Conservation (phyloP, 2,113 vertebrate genomes). For the Grammomys dolichurus region DNA sequence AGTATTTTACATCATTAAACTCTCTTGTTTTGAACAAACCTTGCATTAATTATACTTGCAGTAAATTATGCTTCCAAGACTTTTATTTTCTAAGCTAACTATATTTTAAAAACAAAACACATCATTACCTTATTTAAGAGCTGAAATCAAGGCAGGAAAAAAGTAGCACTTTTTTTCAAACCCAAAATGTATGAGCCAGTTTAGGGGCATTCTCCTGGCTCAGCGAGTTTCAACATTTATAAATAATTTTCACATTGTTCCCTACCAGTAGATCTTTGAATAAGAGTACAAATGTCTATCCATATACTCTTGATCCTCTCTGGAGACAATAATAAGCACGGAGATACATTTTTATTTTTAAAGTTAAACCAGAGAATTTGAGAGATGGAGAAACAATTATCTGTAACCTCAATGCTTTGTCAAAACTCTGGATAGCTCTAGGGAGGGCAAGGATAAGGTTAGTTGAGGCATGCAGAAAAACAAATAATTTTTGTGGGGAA, state of each 20-base stretch:
- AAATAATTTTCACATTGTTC: neutral
- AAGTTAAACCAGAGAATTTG: conserved; percentile 35
- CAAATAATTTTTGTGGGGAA: neutral
- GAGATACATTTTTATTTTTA: neutral
- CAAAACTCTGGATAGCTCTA: neutral
- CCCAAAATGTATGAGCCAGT: neutral
- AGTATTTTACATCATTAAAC: neutral
- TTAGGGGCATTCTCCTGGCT: neutral
- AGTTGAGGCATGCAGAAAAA: neutral
- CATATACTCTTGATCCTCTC: neutral
- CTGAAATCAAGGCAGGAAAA: neutral
- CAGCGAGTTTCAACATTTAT: neutral
- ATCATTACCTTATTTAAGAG: neutral
- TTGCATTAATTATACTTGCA: neutral
- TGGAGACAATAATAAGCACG: neutral
- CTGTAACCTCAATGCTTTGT: neutral
- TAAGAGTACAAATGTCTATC: neutral
- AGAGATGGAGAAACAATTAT: neutral
- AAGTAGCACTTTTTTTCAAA: neutral
- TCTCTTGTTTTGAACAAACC: neutral
- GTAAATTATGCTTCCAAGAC: neutral
- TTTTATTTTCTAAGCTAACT: conserved; percentile 21
- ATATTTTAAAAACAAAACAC: neutral
- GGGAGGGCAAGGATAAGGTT: neutral
- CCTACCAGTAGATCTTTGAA: neutral